Evolutionary conservation across 2,113 vertebrate species (phyloP).

Genomic region (human (Homo sapiens)): DNA sequence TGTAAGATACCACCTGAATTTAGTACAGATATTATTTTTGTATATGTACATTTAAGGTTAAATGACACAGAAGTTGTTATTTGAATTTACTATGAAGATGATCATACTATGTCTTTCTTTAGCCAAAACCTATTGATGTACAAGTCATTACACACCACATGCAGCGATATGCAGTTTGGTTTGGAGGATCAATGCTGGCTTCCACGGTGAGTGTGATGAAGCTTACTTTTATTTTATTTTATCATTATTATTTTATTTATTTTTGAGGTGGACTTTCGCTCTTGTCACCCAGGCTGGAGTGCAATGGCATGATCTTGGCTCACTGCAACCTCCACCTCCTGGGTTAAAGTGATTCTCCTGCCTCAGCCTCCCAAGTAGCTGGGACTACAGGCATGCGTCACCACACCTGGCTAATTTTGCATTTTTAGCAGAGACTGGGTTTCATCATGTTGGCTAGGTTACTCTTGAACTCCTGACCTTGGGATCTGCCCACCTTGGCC

Average conservation of each 20-base stretch:
- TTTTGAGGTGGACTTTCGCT: neutral
- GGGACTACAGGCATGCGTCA: no score
- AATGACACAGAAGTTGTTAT: neutral
- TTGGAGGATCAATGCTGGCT: conserved; percentile 98
- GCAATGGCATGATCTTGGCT: no score
- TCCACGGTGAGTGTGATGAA: conserved; percentile 92
- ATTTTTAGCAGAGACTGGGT: no score
- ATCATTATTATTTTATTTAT: neutral
- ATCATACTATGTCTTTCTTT: conserved; percentile 27
- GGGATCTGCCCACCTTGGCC: no score
- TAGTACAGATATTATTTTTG: neutral
- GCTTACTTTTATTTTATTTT: neutral
- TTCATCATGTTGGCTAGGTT: no score
- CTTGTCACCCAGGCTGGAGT: no score
- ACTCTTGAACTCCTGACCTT: no score
- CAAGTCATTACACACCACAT: conserved; percentile 99
- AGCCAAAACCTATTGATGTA: conserved; percentile 99
- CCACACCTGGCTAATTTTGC: no score
- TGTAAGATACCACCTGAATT: neutral
- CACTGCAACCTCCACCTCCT: no score
- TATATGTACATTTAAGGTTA: conserved; percentile 19
- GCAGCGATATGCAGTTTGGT: conserved; percentile 99
- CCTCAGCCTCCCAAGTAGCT: no score
- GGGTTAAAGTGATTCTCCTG: no score
- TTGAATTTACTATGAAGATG: conserved; percentile 17